phyloP scores from a whole-genome alignment of 30 jellyfish, hydroid and myxozoan species.

The Catostylus mosaicus region DNA sequence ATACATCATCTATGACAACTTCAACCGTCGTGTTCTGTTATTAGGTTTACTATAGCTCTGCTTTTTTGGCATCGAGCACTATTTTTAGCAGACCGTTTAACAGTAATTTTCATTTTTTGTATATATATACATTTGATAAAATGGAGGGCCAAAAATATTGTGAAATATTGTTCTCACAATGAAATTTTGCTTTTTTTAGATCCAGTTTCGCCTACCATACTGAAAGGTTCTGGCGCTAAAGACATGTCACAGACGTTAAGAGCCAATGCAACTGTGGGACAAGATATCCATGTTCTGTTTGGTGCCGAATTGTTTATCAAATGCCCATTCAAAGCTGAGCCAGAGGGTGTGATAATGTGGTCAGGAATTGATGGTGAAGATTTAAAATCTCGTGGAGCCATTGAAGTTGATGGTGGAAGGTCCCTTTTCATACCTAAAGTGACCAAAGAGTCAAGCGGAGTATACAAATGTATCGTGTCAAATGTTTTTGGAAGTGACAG shows the following conservation, averaged over 20 bases:
- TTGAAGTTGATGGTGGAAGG: conserved; percentile 48
- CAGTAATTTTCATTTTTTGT: too few relatives aligned
- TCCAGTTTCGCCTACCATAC: conserved; percentile 46
- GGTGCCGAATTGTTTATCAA: conserved; percentile 70
- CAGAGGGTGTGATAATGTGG: conserved; percentile 73
- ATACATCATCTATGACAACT: too few relatives aligned
- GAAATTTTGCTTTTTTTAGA: background rate
- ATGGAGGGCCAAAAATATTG: too few relatives aligned
- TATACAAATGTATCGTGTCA: conserved; percentile 63
- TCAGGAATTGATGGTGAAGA: conserved; percentile 25
- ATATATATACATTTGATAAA: too few relatives aligned
- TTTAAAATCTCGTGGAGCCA: background rate
- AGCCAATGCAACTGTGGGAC: conserved; percentile 73
- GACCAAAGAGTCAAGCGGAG: conserved; percentile 20
- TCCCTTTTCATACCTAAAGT: conserved; percentile 42
- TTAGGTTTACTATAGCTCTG: too few relatives aligned
- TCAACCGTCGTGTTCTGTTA: too few relatives aligned
- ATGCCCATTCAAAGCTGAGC: conserved; percentile 84
- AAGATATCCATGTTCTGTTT: conserved; percentile 50
- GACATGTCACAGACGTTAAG: conserved; percentile 49
- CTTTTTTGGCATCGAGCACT: too few relatives aligned
- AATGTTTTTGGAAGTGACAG: conserved; percentile 65
- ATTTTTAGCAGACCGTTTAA: too few relatives aligned
- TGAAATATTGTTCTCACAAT: too few relatives aligned
- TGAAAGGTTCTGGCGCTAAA: conserved; percentile 18